These are phyloP conservation scores for Salvelinus namaycush DNA, from an alignment of 2,113 vertebrate species.

Conservation along the genomic window DNA sequence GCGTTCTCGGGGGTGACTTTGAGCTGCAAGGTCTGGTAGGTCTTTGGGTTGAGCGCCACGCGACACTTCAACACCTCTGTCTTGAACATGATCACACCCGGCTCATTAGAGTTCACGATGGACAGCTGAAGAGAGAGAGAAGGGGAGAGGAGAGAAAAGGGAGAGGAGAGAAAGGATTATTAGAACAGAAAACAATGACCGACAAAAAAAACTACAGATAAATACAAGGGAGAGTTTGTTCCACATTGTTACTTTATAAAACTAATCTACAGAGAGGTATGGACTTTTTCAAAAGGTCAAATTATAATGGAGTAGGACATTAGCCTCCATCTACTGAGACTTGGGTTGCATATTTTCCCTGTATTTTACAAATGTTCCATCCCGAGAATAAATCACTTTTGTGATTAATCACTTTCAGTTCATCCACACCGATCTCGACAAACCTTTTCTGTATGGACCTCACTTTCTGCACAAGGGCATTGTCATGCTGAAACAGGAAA, in stretches of 20 bases:
- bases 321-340: too few species aligned
- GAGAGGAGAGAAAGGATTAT: not conserved
- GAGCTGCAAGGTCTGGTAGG: constrained; percentile 95
- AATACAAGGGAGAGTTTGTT: not conserved
- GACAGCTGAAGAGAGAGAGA: constrained; percentile 77
- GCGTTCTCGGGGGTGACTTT: constrained; percentile 97
- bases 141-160: not conserved
- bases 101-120: constrained; percentile 96
- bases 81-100: constrained; percentile 98
- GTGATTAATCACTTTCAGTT: too few species aligned
- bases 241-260: too few species aligned
- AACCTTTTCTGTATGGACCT: too few species aligned
- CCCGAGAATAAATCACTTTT: too few species aligned
- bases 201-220: too few species aligned
- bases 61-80: constrained; percentile 95
- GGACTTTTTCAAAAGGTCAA: not conserved
- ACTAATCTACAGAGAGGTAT: not conserved
- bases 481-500: too few species aligned
- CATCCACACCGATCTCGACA: too few species aligned
- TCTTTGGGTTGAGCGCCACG: constrained; percentile 96
- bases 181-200: not conserved
- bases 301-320: too few species aligned
- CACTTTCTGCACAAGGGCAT: too few species aligned
- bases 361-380: too few species aligned
- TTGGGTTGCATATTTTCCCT: too few species aligned